Base-by-base conservation (phyloP, 1,140 invertebrate genomes). In the Plodia interpunctella region DNA sequence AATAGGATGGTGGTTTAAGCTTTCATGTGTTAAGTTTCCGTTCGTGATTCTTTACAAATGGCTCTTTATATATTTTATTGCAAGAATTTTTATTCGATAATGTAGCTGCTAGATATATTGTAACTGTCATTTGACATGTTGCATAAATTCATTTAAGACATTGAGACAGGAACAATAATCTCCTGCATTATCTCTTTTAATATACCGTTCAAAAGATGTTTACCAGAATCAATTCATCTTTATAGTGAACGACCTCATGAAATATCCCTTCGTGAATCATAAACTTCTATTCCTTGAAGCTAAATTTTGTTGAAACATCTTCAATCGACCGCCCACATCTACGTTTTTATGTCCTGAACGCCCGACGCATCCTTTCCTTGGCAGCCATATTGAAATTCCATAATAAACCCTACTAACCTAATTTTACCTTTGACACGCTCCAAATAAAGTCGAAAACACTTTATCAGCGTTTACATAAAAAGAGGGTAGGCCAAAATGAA, bases 281-380 rank as follows among this genome's bases (percentile, higher is more conserved):
- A 44, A 44, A 44, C 38, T 44, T 44, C 38, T 15, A 44, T 17
- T 44, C 0, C 13, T 44, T 28, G 13, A 25, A 53, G 21, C 51
- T 25, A 53, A 53, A 53, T 53, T 53, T 53, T 53, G 51, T 25
- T 11, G 51, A 53, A 53, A 53, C 51, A 53, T 53, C 51, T 53
- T 53, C 28, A n/a, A 53, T 20, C 20, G 51, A 53, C 51, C 51
- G 51, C 51, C 51, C 51, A 53, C 51, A 25, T 53, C 51, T 25
- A 53, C 20, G 19, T 53, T 51, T 53, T 53, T 53, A 53, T 53
- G 51, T 53, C 51, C 38, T 6, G 38, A 44, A 44, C 38, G 2
- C 11, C 51, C 51, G 20, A 53, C 51, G 51, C 51, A 53, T 53
- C 51, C 49, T 53, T 53, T 25, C 51, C 51, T 20, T n/a, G 20